Conservation (phyloP, 2,797 vertebrate species). For the Percopsis omiscomaycus region DNA sequence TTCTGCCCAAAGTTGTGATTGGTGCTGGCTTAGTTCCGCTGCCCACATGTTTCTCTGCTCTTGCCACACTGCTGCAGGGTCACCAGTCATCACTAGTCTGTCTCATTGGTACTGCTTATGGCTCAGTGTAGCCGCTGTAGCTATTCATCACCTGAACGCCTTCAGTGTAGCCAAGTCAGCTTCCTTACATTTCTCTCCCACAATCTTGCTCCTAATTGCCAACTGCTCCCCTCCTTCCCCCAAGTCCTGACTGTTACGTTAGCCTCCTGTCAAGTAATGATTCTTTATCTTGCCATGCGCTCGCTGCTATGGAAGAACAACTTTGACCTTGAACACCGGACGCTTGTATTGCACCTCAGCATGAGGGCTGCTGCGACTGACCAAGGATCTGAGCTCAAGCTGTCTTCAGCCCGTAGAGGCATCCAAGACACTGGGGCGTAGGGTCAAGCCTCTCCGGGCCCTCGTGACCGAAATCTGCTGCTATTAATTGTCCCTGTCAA, state of each 20-base stretch:
- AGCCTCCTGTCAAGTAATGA: slow-evolving; percentile 31
- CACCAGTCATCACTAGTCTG: slow-evolving; percentile 6
- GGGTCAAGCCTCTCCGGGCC: slow-evolving; percentile 52
- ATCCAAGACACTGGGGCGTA: slow-evolving; percentile 19
- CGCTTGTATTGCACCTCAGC: slow-evolving; percentile 18
- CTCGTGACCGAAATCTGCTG: slow-evolving; percentile 35
- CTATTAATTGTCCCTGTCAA: slow-evolving; percentile 68
- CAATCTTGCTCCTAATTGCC: not conserved
- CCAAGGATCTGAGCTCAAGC: slow-evolving; percentile 31
- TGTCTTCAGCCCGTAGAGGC: slow-evolving; percentile 41
- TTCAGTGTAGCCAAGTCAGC: slow-evolving; percentile 4
- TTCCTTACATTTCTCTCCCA: not conserved
- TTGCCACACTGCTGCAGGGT: slow-evolving; percentile 11
- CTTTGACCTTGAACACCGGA: slow-evolving; percentile 26
- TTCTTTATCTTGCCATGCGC: slow-evolving; percentile 23
- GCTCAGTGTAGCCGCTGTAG: not conserved
- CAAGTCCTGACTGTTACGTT: slow-evolving; percentile 17
- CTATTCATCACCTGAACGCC: slow-evolving; percentile 1
- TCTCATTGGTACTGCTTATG: slow-evolving; percentile 9
- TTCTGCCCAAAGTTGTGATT: slow-evolving; percentile 16
- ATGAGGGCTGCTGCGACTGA: slow-evolving; percentile 26
- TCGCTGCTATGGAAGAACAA: slow-evolving; percentile 14
- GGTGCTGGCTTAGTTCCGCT: slow-evolving; percentile 11
- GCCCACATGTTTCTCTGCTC: slow-evolving; percentile 3
- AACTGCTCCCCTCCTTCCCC: not conserved